Conservation (phyloP, 2,113 vertebrate species). For the Phaethon lepturus region DNA sequence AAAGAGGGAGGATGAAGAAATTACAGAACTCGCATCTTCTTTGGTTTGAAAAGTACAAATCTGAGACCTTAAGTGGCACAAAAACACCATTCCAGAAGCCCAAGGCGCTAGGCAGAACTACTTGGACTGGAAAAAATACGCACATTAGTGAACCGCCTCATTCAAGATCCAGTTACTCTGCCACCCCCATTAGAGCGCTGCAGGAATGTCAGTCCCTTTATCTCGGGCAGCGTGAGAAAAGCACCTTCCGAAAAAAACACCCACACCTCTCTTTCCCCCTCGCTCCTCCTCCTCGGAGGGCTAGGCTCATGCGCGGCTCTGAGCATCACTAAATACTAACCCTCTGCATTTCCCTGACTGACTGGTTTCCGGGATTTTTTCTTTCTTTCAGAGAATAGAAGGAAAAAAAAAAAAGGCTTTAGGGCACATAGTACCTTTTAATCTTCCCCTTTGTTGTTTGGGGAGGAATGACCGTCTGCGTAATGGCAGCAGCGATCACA, state of each 20-base stretch:
- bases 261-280: background rate
- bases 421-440: background rate
- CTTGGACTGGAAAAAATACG: slow-evolving; percentile 30
- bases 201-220: slow-evolving; percentile 24
- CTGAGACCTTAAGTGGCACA: slow-evolving; percentile 27
- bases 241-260: background rate
- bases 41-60: background rate
- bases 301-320: fast-evolving
- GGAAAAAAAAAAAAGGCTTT: background rate
- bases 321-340: background rate
- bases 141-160: background rate
- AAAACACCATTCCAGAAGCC: background rate
- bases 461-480: background rate
- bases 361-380: background rate
- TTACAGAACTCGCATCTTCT: background rate
- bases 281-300: background rate
- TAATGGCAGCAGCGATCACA: background rate
- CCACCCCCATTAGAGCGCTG: background rate
- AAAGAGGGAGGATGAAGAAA: background rate
- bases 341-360: background rate
- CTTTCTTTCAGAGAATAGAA: background rate
- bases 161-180: slow-evolving; percentile 27
- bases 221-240: slow-evolving; percentile 22
- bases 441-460: background rate
- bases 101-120: background rate